Conservation (phyloP, 2,888 invertebrate species). For the Tineola bisselliella region DNA sequence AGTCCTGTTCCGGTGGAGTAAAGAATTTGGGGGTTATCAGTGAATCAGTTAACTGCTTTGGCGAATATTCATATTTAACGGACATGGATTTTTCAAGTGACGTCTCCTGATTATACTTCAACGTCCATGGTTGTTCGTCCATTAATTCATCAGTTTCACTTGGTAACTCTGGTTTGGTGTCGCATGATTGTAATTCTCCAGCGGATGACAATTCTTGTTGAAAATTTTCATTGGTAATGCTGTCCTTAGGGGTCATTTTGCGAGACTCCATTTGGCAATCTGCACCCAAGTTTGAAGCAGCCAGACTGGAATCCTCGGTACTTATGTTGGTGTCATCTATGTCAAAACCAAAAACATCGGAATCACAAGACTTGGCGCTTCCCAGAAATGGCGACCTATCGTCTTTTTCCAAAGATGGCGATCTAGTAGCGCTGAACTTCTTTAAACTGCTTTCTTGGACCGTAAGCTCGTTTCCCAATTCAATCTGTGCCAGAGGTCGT, state of each 20-base stretch:
- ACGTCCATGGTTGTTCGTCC: constrained; percentile 29
- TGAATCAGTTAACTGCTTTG: constrained; percentile 45
- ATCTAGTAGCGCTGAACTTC: constrained; percentile 37
- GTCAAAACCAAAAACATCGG: constrained; percentile 51
- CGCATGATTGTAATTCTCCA: constrained; percentile 51
- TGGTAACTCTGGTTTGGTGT: constrained; percentile 24
- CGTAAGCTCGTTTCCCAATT: constrained; percentile 4
- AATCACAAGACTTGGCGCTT: constrained; percentile 33
- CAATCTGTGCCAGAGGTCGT: constrained; percentile 43
- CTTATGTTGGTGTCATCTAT: constrained; percentile 33
- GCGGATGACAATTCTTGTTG: constrained; percentile 48
- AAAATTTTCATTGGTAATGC: background rate
- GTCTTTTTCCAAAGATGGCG: constrained; percentile 63
- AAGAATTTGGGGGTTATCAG: constrained; percentile 53
- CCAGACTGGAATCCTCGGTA: constrained; percentile 24
- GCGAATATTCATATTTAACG: constrained; percentile 57
- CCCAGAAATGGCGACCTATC: constrained; percentile 52
- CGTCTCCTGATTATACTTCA: constrained; percentile 40
- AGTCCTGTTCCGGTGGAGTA: constrained; percentile 51
- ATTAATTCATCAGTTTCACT: background rate
- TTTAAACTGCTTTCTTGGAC: background rate
- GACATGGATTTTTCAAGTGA: constrained; percentile 52
- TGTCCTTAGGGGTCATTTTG: background rate
- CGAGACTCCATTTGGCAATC: background rate
- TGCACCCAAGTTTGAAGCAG: constrained; percentile 14